phyloP scores from a whole-genome alignment of 2,113 vertebrate genomes.

The Panthera tigris region DNA sequence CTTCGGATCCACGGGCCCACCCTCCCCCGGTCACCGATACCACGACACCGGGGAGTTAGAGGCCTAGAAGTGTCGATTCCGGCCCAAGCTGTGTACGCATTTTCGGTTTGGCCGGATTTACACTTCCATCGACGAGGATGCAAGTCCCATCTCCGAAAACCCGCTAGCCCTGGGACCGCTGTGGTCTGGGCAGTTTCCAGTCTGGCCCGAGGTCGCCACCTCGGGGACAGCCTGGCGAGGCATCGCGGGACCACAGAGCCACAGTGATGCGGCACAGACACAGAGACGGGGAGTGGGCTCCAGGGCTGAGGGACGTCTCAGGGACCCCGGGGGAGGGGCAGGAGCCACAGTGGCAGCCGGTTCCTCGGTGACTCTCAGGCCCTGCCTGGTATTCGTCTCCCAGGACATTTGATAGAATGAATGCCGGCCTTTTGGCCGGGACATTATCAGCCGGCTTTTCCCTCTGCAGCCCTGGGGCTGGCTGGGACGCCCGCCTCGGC shows the following conservation, averaged over 20 bases:
- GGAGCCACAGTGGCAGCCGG: background rate
- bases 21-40: rapidly evolving
- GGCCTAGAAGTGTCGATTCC: rapidly evolving
- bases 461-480: rapidly evolving
- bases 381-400: rapidly evolving
- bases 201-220: background rate
- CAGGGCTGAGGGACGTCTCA: rapidly evolving
- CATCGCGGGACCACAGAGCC: background rate
- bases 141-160: rapidly evolving
- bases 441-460: rapidly evolving
- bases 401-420: background rate
- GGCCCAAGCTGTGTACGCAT: rapidly evolving
- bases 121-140: rapidly evolving
- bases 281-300: background rate
- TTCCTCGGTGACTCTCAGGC: rapidly evolving
- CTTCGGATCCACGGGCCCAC: rapidly evolving
- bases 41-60: background rate
- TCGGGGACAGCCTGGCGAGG: background rate
- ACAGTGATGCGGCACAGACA: rapidly evolving
- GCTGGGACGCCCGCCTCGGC: rapidly evolving
- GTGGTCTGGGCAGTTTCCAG: rapidly evolving
- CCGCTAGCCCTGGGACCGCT: background rate
- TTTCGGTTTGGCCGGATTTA: background rate
- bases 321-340: background rate
- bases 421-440: background rate